Percentiles rank a stretch among this genome's conserved stretches.
These are phyloP conservation scores for Phalacrocorax pelagicus DNA, from an alignment of 2,113 vertebrate genomes.

Conservation along the genomic window DNA sequence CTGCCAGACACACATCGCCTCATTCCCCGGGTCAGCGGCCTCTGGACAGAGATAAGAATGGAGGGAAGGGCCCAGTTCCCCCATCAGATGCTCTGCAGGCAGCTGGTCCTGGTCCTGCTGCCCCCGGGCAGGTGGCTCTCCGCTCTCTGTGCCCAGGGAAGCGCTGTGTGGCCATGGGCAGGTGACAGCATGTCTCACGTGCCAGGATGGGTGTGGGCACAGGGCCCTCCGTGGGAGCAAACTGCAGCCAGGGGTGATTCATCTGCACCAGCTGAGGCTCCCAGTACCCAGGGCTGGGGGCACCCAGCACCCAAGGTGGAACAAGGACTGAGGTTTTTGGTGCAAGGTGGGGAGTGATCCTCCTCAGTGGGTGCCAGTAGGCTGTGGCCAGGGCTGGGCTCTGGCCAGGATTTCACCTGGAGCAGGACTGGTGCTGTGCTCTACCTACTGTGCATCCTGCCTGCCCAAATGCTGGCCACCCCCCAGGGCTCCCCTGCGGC, in stretches of 20 bases:
- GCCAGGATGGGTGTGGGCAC: not conserved
- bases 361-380: not conserved
- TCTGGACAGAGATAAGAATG: not conserved
- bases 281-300: not conserved
- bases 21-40: not conserved
- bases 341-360: not conserved
- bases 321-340: rapidly evolving
- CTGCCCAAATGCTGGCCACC: not conserved
- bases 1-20: not conserved
- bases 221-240: not conserved
- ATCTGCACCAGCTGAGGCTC: not conserved
- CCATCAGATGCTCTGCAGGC: rapidly evolving
- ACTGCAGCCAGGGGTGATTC: not conserved
- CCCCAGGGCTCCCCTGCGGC: rapidly evolving
- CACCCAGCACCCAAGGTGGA: not conserved
- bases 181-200: rapidly evolving
- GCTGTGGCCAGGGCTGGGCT: not conserved
- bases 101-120: rapidly evolving
- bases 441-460: not conserved
- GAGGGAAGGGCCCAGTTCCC: not conserved
- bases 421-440: not conserved
- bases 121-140: rapidly evolving
- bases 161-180: rapidly evolving
- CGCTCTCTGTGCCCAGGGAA: not conserved
- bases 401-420: not conserved